These are phyloP conservation scores for Drosophila kanekoi DNA, from an alignment of 2,888 invertebrate genomes.

Conservation along the genomic window DNA sequence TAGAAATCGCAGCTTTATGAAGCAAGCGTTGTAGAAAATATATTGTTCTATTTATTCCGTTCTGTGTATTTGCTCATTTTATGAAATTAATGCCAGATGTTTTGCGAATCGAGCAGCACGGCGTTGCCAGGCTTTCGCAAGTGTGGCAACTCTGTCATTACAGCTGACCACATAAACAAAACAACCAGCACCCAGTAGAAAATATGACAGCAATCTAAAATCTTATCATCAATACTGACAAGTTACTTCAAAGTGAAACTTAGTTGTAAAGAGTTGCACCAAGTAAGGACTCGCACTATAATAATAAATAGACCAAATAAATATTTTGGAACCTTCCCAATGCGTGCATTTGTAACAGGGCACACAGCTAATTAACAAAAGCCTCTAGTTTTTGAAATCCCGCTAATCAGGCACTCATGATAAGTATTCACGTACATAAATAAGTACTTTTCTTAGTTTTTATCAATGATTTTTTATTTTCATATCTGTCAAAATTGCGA, in stretches of 20 bases:
- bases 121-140: conserved; percentile 32
- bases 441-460: background rate
- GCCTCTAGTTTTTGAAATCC: background rate
- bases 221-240: background rate
- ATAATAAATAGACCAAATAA: no score
- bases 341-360: background rate
- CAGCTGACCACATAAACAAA: conserved; percentile 54
- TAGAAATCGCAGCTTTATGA: conserved; percentile 18
- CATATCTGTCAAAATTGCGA: no score
- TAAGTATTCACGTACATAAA: no score
- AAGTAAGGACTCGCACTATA: no score
- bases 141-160: conserved; percentile 42
- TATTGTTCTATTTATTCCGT: conserved; percentile 39
- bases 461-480: background rate
- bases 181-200: conserved; percentile 33
- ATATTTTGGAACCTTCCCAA: no score
- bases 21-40: conserved; percentile 35
- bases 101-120: conserved; percentile 13
- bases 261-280: no score
- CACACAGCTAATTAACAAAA: background rate
- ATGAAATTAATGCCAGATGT: conserved; percentile 60
- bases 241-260: background rate
- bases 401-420: background rate
- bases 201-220: conserved; percentile 17
- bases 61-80: conserved; percentile 52